Evolutionary conservation across 1,140 invertebrate species (phyloP).

Genomic region (Eulimnadia texana): DNA sequence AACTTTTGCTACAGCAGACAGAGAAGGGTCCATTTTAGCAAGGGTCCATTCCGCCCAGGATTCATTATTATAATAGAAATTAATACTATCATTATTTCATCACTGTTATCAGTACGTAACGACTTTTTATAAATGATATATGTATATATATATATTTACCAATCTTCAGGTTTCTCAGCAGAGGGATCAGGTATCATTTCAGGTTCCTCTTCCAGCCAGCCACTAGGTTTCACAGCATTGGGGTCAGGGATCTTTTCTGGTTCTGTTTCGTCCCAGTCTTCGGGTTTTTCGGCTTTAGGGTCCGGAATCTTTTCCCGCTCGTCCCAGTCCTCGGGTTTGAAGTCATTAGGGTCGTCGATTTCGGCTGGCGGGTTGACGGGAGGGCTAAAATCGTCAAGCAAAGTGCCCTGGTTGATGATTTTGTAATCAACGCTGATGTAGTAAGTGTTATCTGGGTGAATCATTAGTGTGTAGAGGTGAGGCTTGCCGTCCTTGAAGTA

Average conservation of each 20-base stretch:
- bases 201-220: conserved; percentile 89
- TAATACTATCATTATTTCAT: no score
- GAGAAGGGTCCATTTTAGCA: no score
- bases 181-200: conserved; percentile 74
- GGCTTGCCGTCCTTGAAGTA: conserved; percentile 89
- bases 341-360: conserved; percentile 87
- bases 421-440: conserved; percentile 54
- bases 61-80: neutral
- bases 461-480: conserved; percentile 81
- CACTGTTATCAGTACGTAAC: neutral
- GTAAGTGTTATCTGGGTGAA: conserved; percentile 78
- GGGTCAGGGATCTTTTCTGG: conserved; percentile 79
- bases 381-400: conserved; percentile 80
- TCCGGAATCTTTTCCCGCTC: conserved; percentile 91
- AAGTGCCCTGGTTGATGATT: conserved; percentile 63
- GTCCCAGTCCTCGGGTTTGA: conserved; percentile 88
- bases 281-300: conserved; percentile 70
- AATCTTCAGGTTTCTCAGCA: conserved; percentile 78
- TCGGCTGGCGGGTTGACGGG: conserved; percentile 88
- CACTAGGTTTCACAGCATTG: conserved; percentile 69
- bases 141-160: conserved; percentile 35
- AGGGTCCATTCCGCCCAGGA: neutral
- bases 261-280: conserved; percentile 90
- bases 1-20: no score
- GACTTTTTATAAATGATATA: neutral